A percentile compares a stretch with the other conserved stretches of the same genome.
phyloP scores from a whole-genome alignment of 2,113 vertebrate genomes.

The Ailurus styani region DNA sequence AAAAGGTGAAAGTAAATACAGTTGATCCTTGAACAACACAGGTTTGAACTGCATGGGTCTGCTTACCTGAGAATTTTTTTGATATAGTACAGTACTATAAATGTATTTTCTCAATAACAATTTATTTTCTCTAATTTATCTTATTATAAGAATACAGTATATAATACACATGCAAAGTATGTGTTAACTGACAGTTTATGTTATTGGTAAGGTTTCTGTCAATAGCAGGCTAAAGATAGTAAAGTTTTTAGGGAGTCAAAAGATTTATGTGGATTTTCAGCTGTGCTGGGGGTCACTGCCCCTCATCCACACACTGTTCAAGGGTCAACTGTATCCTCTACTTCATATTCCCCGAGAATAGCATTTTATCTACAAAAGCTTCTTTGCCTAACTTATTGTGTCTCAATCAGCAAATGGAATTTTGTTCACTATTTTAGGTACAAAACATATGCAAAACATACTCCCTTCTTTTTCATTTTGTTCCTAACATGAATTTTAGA shows the following conservation, averaged over 20 bases:
- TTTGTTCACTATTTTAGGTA: neutral
- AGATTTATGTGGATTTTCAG: neutral
- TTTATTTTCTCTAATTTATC: neutral
- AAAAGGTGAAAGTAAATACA: neutral
- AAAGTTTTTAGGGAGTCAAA: neutral
- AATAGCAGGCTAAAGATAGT: neutral
- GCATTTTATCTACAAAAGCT: constrained; percentile 23
- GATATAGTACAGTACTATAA: neutral
- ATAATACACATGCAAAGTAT: neutral
- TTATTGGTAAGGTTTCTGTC: neutral
- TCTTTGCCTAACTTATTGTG: constrained; percentile 3
- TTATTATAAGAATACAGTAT: neutral
- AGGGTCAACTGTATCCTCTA: neutral
- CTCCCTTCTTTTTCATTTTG: neutral
- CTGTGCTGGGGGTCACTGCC: neutral
- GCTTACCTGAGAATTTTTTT: neutral
- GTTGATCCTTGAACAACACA: neutral
- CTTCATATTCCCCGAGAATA: neutral
- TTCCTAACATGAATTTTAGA: constrained; percentile 47
- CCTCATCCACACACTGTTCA: neutral
- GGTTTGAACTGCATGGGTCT: neutral
- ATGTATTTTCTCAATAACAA: neutral
- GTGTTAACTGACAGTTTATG: neutral
- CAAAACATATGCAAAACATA: neutral
- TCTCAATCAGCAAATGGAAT: constrained; percentile 29